Percentiles rank a stretch among this genome's conserved stretches.
Conservation (phyloP, 2,797 vertebrate genomes). For the Odontamblyopus lacepedii region DNA sequence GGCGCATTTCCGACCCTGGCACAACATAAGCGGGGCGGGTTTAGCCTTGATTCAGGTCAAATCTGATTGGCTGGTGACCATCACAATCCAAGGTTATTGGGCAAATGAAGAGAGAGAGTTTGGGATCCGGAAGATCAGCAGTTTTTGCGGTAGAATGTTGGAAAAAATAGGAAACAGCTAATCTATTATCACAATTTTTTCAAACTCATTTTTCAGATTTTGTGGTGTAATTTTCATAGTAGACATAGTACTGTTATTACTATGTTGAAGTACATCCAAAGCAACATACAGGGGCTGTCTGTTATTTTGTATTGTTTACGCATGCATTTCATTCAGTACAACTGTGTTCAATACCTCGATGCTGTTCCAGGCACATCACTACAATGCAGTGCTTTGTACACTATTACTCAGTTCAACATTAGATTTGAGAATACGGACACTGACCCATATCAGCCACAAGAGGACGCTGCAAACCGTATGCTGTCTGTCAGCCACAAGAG, state of each 20-base stretch:
- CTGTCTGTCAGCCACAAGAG: not conserved
- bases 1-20: not conserved
- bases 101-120: not conserved
- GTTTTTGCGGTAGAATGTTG: not conserved
- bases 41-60: not conserved
- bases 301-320: no score
- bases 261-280: no score
- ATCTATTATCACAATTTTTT: not conserved
- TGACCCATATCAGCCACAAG: not conserved
- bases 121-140: not conserved
- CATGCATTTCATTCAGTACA: no score
- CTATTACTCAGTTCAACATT: not conserved
- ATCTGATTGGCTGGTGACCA: not conserved
- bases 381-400: not conserved
- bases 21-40: constrained; percentile 3
- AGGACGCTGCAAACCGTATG: not conserved
- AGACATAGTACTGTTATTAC: no score
- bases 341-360: not conserved
- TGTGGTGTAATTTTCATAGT: no score
- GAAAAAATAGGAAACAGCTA: not conserved
- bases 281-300: no score
- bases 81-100: not conserved
- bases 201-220: no score
- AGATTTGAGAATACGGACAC: not conserved
- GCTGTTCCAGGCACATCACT: not conserved